Evolutionary conservation across 1,140 invertebrate genomes (phyloP), one percentile per base, ranked within the genome.

Genomic region (Thaumatotibia leucotreta): DNA sequence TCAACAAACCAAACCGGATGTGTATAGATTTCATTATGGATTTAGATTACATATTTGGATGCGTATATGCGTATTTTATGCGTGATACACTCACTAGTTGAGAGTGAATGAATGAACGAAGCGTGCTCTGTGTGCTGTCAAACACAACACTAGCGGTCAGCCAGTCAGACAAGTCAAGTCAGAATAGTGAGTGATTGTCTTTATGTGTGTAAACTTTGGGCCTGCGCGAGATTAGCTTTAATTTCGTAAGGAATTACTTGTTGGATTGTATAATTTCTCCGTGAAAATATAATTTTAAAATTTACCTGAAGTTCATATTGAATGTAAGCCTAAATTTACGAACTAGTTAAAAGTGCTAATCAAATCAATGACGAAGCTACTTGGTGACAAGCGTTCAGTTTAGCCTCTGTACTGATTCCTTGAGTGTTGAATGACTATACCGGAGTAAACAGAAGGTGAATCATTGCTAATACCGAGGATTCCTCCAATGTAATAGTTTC

Each of bases 341-440:
- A 31, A 58, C n/a, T 27, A 58, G 23, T 27, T 58, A 27, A 27
- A 58, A 24, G 23, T 58, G 23, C n/a, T 27, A 58, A 58, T 58
- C 23, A 27, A 58, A 58, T 58, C 52, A 27, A 58, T 58, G 52
- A 58, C 52, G 52, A 58, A 58, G 52, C 52, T 27, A 58, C 23
- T 54, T 20, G 6, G 50, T 54, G 50, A 54, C 50, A 24, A 23
- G 22, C 20, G 3, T 0, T 24, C 23, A 54, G 50, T 54, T 54
- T 54, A 54, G 50, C 23, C 50, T 17, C 5, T 24, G 50, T 52
- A 27, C 50, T 27, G 49, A 50, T 54, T 27, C 17, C 50, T 54
- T 54, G 50, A 54, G 50, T 54, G 50, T 54, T 54, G 50, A 54
- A 54, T 54, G 50, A 54, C 50, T 54, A 54, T 54, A 54, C 22